Conservation (phyloP, 2,113 vertebrate genomes). For the Phrynocephalus versicolor region DNA sequence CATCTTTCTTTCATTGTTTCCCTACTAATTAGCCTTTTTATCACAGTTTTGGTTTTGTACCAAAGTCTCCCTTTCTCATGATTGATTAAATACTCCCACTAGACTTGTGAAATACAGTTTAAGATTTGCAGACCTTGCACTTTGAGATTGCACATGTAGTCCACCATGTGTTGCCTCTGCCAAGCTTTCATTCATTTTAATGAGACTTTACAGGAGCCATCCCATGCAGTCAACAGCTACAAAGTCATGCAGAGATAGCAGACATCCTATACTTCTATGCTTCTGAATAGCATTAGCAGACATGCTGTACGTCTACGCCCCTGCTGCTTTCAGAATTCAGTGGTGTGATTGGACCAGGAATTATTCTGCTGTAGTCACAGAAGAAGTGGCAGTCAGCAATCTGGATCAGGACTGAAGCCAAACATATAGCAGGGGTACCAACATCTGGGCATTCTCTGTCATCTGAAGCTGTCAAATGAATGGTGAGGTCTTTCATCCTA, state of each 20-base stretch:
- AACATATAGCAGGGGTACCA: neutral
- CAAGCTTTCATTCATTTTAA: neutral
- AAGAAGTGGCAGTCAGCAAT: neutral
- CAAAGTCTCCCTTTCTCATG: constrained; percentile 11
- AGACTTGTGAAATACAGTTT: constrained; percentile 1
- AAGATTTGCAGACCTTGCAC: neutral
- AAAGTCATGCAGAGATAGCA: neutral
- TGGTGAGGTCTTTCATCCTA: neutral
- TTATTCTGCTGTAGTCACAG: neutral
- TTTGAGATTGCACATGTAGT: neutral
- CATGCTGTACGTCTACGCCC: neutral
- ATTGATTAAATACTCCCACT: constrained; percentile 24
- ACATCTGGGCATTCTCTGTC: neutral
- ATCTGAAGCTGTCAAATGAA: neutral
- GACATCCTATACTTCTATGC: neutral
- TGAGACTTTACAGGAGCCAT: neutral
- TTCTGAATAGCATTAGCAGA: neutral
- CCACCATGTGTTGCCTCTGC: neutral
- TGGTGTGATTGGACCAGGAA: neutral
- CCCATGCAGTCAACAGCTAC: neutral
- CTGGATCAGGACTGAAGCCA: neutral
- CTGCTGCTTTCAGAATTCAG: neutral
- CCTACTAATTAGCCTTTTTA: constrained; percentile 28
- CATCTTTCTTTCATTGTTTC: constrained; percentile 23
- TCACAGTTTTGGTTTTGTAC: constrained; percentile 8